A percentile compares a stretch with the other conserved stretches of the same genome.
phyloP scores from a whole-genome alignment of 2,113 vertebrate genomes.

The Otus sunia region DNA sequence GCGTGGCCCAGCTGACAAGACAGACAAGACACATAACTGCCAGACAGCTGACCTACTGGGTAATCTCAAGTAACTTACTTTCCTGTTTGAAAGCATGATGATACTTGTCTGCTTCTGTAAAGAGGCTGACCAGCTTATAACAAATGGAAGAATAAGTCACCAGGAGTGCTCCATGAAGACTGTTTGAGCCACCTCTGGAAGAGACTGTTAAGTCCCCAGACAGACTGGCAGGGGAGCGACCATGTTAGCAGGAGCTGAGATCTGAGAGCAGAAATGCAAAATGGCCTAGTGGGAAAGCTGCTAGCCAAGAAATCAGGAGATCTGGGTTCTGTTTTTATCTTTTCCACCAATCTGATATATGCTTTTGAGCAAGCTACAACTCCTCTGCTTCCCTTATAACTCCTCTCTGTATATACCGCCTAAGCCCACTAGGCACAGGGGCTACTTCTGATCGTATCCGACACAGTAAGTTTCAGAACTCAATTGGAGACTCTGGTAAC shows the following conservation, averaged over 20 bases:
- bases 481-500: accelerated
- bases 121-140: neutral
- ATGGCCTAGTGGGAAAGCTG: neutral
- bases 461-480: neutral
- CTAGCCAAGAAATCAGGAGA: neutral
- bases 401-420: neutral
- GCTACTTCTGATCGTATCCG: neutral
- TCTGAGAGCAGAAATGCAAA: neutral
- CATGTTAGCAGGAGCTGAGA: neutral
- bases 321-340: neutral
- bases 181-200: neutral
- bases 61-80: neutral
- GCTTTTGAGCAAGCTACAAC: neutral
- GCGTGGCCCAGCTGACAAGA: neutral
- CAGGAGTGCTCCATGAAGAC: neutral
- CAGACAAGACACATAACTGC: neutral
- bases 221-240: neutral
- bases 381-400: neutral
- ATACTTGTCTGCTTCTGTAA: neutral
- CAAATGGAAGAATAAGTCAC: neutral
- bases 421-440: neutral
- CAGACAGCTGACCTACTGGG: too few species aligned
- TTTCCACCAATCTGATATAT: neutral
- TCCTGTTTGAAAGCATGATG: neutral
- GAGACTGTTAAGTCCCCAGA: neutral